Evolutionary conservation across 1,140 invertebrate genomes (phyloP), one percentile per base, ranked within the genome.

Genomic region (Dendrolimus kikuchii): DNA sequence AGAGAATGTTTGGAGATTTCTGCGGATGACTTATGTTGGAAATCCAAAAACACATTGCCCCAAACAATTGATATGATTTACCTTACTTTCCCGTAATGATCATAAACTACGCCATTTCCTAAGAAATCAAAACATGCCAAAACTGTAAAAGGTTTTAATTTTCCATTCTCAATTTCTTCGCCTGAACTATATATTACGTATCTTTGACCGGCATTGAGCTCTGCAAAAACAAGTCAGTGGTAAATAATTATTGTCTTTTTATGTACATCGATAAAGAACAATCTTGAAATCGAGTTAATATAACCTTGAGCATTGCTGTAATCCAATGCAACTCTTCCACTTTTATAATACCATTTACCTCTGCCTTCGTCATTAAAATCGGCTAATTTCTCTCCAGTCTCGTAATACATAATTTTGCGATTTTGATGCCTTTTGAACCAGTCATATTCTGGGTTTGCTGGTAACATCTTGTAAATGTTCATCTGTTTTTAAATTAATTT

Each of bases 401-500:
- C 62, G 43, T 77, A 74, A 49, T 52, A 63, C 38, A 68, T 51
- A 5, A 51, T 9, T 39, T 49, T 59, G 7, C 59, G 36, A 6
- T 64, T 9, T 8, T 56, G 66, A 45, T 75, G 48, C 1, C 53
- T 57, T 9, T 61, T 46, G 51, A 77, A 74, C 76, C 76, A 79
- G 42, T 72, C 62, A 36, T 55, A 56, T 38, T 70, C 42, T 6
- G 57, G 47, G 44, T 56, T 39, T 5, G 62, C 56, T 39, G 76
- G 69, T 46, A 55, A 5, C 74, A 77, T 79, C 55, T 65, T 72
- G 23, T 77, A 75, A 10, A 77, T 57, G 49, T 75, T 67, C 55
- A 75, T 63, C 76, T 79, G 52, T 36, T 57, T 43, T 7, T 6
- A 5, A 49, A n/a, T 48, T 7, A 38, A 5, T n/a, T 37, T 37